phyloP scores from a whole-genome alignment of 2,797 vertebrate genomes.

The Otus scops region DNA sequence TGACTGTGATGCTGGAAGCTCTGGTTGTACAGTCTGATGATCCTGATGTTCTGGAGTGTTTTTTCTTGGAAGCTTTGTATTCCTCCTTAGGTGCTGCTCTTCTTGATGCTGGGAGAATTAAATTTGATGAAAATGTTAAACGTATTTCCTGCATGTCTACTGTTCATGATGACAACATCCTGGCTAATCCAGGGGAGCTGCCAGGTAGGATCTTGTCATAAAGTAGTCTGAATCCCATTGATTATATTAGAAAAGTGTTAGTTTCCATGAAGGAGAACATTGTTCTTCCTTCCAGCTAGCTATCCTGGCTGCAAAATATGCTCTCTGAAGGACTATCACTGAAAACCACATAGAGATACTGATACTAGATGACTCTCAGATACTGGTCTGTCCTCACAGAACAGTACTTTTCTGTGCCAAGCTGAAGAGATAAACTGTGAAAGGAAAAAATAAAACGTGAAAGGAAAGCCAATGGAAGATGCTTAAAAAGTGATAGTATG shows the following conservation, averaged over 20 bases:
- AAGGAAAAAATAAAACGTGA: not conserved
- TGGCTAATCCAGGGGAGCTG: slow-evolving; percentile 86
- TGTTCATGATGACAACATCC: slow-evolving; percentile 68
- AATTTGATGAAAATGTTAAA: slow-evolving; percentile 89
- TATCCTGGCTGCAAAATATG: not conserved
- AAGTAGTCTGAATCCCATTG: not conserved
- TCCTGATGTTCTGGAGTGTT: slow-evolving; percentile 85
- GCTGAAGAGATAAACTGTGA: not conserved
- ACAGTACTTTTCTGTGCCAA: not conserved
- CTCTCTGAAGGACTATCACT: not conserved
- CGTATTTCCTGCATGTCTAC: slow-evolving; percentile 79
- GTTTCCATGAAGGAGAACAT: not conserved
- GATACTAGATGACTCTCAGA: not conserved
- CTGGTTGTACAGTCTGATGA: slow-evolving; percentile 76
- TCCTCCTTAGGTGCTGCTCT: slow-evolving; percentile 89
- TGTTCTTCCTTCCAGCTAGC: not conserved
- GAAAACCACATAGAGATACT: not conserved
- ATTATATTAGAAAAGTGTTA: not conserved
- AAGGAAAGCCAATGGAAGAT: not conserved
- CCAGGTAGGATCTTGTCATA: slow-evolving; percentile 81
- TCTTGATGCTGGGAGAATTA: slow-evolving; percentile 78
- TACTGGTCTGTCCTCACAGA: not conserved
- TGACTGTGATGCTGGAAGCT: slow-evolving; percentile 86
- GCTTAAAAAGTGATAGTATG: not conserved
- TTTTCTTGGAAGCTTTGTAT: slow-evolving; percentile 92